Conservation (phyloP, 2,797 vertebrate genomes). For the Peromyscus aztecus region DNA sequence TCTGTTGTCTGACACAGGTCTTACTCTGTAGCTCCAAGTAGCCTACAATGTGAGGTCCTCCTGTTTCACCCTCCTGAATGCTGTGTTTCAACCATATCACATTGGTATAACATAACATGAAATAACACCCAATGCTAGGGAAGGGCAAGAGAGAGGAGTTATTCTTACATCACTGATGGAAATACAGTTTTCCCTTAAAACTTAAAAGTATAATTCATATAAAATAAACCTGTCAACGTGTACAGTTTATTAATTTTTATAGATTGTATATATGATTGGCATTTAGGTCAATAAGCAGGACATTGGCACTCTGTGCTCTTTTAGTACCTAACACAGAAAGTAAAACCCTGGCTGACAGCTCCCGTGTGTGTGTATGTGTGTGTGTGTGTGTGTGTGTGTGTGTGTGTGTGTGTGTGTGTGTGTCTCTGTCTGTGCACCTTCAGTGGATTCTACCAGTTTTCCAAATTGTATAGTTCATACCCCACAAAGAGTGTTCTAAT, state of each 20-base stretch:
- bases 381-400: too few species aligned
- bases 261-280: not conserved
- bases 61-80: not conserved
- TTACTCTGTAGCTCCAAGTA: not conserved
- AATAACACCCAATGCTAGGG: not conserved
- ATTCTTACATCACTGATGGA: not conserved
- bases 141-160: not conserved
- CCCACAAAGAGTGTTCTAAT: not conserved
- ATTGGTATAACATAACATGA: slow-evolving; percentile 35
- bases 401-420: too few species aligned
- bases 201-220: not conserved
- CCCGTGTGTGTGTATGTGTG: not conserved
- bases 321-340: not conserved
- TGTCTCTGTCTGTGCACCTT: not conserved
- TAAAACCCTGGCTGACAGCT: not conserved
- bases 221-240: not conserved
- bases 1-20: not conserved
- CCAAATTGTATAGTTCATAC: not conserved
- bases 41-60: not conserved
- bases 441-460: not conserved
- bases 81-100: not conserved
- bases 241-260: slow-evolving; percentile 38
- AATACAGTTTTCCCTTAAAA: not conserved
- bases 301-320: not conserved
- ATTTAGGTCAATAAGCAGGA: not conserved